Evolutionary conservation across 2,888 invertebrate species (phyloP), one percentile per base, ranked within the genome.

Genomic region (Spodoptera exigua): DNA sequence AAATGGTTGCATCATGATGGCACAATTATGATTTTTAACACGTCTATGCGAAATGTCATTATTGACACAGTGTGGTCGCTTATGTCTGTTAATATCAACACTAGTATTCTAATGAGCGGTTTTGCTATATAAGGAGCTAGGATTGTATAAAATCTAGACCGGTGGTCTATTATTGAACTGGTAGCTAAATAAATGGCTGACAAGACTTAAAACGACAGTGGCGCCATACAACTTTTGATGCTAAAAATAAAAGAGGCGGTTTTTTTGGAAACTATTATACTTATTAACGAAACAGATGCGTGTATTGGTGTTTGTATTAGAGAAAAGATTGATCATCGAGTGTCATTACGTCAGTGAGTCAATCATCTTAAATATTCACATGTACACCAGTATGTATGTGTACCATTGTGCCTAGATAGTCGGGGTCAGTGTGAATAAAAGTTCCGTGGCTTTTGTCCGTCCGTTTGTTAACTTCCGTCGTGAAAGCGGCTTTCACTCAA

Each of bases 401-500:
- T 54, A 37, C 47, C 35, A 62, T 74, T 67, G 74, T 70, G 40
- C 34, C 40, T 37, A 67, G 51, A 58, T 68, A 59, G 68, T 36
- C 37, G 70, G 71, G 87, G 88, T 87, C 87, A 84, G 74, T 79
- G 78, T 79, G 68, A 76, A 83, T 84, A 84, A 85, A 87, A 86
- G 80, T 79, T 76, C 76, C 76, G 76, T 65, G 74, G 70, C 82
- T 81, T 85, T 88, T 89, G 84, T 86, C 70, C 73, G 85, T 74
- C 77, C 72, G 71, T 74, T 80, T 34, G 53, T 49, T 56, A 58
- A 39, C 81, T 84, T 87, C 83, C 83, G 82, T 75, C 78, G 82
- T 86, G 90, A 92, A 91, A 90, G 90, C 81, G 10, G 85, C 91
- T 91, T 91, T 91, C 91, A 81, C 88, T 85, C 76, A 56, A 81